Evolutionary conservation across 2,888 invertebrate genomes (phyloP).

Genomic region (Panorpa germanica): DNA sequence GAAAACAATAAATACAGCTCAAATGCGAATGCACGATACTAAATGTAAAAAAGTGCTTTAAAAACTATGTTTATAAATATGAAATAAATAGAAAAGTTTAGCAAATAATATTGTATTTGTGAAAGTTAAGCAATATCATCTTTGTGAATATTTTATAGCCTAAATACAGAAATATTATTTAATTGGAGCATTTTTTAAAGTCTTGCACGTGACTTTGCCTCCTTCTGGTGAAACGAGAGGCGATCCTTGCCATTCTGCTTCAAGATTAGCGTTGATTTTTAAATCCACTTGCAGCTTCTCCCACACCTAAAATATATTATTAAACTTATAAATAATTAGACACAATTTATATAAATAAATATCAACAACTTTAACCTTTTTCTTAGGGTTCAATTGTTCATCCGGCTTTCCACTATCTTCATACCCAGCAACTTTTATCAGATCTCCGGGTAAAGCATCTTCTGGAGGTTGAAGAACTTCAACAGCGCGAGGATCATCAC

Average conservation of each 20-base stretch:
- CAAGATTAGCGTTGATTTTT: conserved; percentile 44
- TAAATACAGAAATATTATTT: conserved; percentile 37
- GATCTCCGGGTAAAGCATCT: conserved; percentile 62
- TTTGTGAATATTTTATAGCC: too few relatives aligned
- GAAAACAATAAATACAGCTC: too few relatives aligned
- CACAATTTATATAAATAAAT: neutral
- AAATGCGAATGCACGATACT: too few relatives aligned
- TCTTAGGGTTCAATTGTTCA: conserved; percentile 81
- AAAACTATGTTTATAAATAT: too few relatives aligned
- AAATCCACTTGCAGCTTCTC: conserved; percentile 73
- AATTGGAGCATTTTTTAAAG: conserved; percentile 64
- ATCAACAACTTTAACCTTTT: conserved; percentile 47
- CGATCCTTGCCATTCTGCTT: conserved; percentile 77
- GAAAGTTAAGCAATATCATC: too few relatives aligned
- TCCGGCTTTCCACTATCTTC: conserved; percentile 61
- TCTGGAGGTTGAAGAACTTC: conserved; percentile 70
- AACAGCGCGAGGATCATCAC: conserved; percentile 59
- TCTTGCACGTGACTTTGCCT: conserved; percentile 52
- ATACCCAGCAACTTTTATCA: conserved; percentile 66
- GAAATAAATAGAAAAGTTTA: too few relatives aligned
- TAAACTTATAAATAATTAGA: conserved; percentile 1
- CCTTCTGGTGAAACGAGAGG: conserved; percentile 51
- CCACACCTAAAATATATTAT: conserved; percentile 33
- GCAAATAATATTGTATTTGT: too few relatives aligned
- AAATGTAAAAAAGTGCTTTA: too few relatives aligned